Conservation (phyloP, 1,140 invertebrate species). For the silkworm (Bombyx mori) region DNA sequence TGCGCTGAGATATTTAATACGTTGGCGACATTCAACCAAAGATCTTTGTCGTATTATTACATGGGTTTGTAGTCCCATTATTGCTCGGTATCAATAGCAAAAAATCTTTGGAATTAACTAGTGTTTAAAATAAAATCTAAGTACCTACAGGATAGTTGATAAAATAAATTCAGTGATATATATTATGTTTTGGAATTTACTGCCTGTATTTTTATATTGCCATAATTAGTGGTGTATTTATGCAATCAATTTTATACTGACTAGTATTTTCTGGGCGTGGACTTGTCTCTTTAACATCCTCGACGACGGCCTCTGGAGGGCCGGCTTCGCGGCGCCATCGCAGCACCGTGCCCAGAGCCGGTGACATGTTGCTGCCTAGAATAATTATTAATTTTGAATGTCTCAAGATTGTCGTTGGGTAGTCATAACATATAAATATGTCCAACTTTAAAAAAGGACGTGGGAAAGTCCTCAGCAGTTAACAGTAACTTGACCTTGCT, state of each 20-base stretch:
- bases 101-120: too few relatives aligned
- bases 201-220: not conserved
- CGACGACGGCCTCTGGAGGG: conserved; percentile 3
- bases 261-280: not conserved
- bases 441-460: too few relatives aligned
- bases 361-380: conserved; percentile 41
- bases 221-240: not conserved
- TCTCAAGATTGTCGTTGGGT: too few relatives aligned
- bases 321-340: conserved; percentile 52
- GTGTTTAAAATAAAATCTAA: too few relatives aligned
- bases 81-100: too few relatives aligned
- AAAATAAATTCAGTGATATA: not conserved
- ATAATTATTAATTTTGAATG: conserved; percentile 7
- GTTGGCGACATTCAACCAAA: too few relatives aligned
- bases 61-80: too few relatives aligned
- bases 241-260: not conserved
- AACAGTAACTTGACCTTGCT: too few relatives aligned
- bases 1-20: too few relatives aligned
- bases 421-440: too few relatives aligned
- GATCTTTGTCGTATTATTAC: too few relatives aligned
- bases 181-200: not conserved
- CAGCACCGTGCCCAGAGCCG: conserved; percentile 31
- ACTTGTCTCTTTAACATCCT: conserved; percentile 5
- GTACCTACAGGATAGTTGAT: not conserved
- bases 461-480: too few relatives aligned